Percentiles rank a stretch among this genome's conserved stretches.
Evolutionary conservation across 2,113 vertebrate species (phyloP).

Genomic region (Nothoprocta perdicaria): DNA sequence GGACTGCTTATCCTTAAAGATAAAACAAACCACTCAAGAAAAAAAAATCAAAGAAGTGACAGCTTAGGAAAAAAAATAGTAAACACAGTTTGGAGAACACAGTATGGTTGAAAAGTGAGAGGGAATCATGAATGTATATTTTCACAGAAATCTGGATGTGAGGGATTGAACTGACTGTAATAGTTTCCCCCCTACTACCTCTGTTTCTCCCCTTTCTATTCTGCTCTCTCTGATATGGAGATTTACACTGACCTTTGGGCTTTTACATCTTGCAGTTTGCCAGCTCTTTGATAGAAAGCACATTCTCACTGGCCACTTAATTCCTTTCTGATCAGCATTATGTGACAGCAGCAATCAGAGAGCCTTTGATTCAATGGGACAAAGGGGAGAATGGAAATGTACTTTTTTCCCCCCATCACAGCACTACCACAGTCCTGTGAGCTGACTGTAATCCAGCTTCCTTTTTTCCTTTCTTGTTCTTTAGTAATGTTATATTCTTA

Average conservation of each 20-base stretch:
- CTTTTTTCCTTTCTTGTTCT: constrained; percentile 47
- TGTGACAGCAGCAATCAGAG: constrained; percentile 54
- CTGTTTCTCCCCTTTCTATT: background rate
- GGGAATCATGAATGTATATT: constrained; percentile 20
- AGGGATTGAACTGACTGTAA: constrained; percentile 47
- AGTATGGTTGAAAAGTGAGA: constrained; percentile 32
- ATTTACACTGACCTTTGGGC: constrained; percentile 75
- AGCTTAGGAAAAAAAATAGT: background rate
- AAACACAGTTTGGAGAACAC: background rate
- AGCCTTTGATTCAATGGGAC: constrained; percentile 56
- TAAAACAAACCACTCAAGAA: background rate
- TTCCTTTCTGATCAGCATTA: constrained; percentile 69
- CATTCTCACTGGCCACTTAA: constrained; percentile 71
- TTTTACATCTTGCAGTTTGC: constrained; percentile 72
- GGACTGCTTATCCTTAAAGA: background rate
- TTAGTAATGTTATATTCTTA: constrained; percentile 38
- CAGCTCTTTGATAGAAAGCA: constrained; percentile 68
- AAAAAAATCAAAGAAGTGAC: background rate
- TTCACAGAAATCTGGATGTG: constrained; percentile 45
- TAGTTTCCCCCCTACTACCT: constrained; percentile 32
- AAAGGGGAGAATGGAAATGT: constrained; percentile 54
- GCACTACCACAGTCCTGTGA: background rate
- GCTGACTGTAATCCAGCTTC: constrained; percentile 41
- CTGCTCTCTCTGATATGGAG: constrained; percentile 72
- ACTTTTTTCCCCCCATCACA: constrained; percentile 9